These are phyloP conservation scores for Sebastes variabilis DNA, from an alignment of 2,797 vertebrate genomes.

Conservation along the genomic window DNA sequence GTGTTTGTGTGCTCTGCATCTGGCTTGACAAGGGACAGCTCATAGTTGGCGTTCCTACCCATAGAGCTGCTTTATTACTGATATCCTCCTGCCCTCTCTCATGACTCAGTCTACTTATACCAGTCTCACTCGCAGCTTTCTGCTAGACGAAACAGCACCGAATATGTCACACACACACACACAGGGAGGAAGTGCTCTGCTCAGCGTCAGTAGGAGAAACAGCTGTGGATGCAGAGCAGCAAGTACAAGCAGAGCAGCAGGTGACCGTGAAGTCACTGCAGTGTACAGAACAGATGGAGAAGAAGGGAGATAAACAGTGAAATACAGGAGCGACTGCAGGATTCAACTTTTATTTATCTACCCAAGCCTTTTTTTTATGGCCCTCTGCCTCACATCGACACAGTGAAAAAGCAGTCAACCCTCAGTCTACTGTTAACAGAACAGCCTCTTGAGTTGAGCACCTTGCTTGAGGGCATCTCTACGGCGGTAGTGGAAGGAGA, in stretches of 20 bases:
- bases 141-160: slow-evolving; percentile 55
- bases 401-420: background rate
- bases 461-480: slow-evolving; percentile 18
- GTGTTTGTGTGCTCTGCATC: slow-evolving; percentile 54
- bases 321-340: background rate
- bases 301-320: background rate
- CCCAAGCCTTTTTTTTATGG: background rate
- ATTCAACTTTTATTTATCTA: slow-evolving; percentile 3
- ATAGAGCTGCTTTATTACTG: slow-evolving; percentile 71
- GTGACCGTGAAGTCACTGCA: slow-evolving; percentile 55
- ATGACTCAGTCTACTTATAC: slow-evolving; percentile 71
- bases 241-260: slow-evolving; percentile 64
- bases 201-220: slow-evolving; percentile 57
- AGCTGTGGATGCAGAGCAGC: slow-evolving; percentile 61
- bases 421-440: background rate
- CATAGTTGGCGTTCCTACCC: slow-evolving; percentile 74
- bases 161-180: slow-evolving; percentile 25
- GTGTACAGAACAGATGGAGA: slow-evolving; percentile 37
- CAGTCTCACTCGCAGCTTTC: slow-evolving; percentile 54
- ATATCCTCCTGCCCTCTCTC: slow-evolving; percentile 74
- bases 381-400: background rate
- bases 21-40: slow-evolving; percentile 56
- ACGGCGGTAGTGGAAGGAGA: background rate
- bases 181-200: slow-evolving; percentile 35
- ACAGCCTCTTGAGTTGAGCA: slow-evolving; percentile 10